Evolutionary conservation across 37 sponge, comb jelly and placozoan species (phyloP), one percentile per base, ranked within the genome.

Genomic region (Agelas oroides): DNA sequence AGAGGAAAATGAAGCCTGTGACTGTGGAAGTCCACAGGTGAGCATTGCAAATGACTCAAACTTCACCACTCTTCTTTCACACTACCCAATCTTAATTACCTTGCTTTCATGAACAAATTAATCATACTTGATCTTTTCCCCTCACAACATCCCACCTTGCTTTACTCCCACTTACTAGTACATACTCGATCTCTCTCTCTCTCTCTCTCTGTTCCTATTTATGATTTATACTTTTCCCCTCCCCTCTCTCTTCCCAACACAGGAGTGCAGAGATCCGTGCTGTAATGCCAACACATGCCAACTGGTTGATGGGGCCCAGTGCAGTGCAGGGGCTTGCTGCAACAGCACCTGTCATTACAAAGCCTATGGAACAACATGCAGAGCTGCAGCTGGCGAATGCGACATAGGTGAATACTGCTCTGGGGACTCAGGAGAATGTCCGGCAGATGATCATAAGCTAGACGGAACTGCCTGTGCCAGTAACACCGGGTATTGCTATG

Each of bases 221-320:
- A 3, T 8, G 6, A 12, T 8, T n/a, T 8, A 3, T 46, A 3
- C 46, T 46, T 8, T 8, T 8, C 8, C 46, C 46, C 46, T 46
- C 46, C 46, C 46, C 46, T 8, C 8, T 8, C 46, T 8, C 3
- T 8, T 8, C 46, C 8, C 46, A 3, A 12, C 46, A n/a, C 46
- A 46, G 46, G 46, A 46, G 46, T 46, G 91, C 56, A 59, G 20
- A 35, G 78, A 90, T 70, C 77, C 67, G 14, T 90, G 91, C 71
- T 90, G 91, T 66, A 85, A 90, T 90, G 86, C 86, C 23, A 85
- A 76, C 35, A 80, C 81, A 27, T 90, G 91, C 63, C 31, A 65
- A 31, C 54, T 90, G 52, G 61, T 18, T 27, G 13, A 23, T 21
- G 73, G 64, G 31, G 87, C 86, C 13, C 46, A 46, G 23, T 90